Evolutionary conservation across 2,113 vertebrate species (phyloP), one percentile per base, ranked within the genome.

Genomic region (Colinus virginianus): DNA sequence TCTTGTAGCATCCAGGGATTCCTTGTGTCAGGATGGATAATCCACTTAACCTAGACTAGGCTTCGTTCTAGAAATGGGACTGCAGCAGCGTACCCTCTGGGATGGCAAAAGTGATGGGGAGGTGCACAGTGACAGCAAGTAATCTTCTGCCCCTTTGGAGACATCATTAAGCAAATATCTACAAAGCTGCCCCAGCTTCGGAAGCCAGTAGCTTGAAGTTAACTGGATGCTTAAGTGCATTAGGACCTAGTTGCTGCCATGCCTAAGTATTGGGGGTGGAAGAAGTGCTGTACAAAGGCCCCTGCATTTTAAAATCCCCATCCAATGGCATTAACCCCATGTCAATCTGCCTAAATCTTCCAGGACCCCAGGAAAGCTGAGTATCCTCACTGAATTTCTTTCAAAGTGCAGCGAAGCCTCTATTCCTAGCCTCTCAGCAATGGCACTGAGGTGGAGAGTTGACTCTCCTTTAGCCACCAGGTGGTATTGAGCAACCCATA

Each of bases 131-230:
- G 90, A 62, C 69, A 87, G 89, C 62, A 78, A 91, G 85, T 67
- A 83, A 74, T 88, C 83, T 88, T 62, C 15, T 2, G 6, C 43
- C 74, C 51, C 79, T 86, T 94, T 43, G 34, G 82, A 95, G 96
- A 94, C 51, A 16, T 74, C 91, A 94, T 93, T 92, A 91, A 87
- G 64, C 67, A 90, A 91, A 88, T 75, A 88, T 28, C 70, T 79
- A 2, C 5, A 3, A 25, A 72, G 66, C 74, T 81, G 67, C 74
- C 74, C 1, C 3, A 78, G 83, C 90, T 84, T 62, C 87, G 69
- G 86, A 64, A 78, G 45, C 80, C 40, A 58, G 55, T 76, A 67
- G 72, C 87, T 72, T 16, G 11, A 72, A 72, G 49, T 81, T 45
- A 67, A 63, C 30, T 49, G 80, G 81, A 59, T 59, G 49, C 67